Evolutionary conservation across 2,113 vertebrate species (phyloP).

Genomic region (Mobula hypostoma): DNA sequence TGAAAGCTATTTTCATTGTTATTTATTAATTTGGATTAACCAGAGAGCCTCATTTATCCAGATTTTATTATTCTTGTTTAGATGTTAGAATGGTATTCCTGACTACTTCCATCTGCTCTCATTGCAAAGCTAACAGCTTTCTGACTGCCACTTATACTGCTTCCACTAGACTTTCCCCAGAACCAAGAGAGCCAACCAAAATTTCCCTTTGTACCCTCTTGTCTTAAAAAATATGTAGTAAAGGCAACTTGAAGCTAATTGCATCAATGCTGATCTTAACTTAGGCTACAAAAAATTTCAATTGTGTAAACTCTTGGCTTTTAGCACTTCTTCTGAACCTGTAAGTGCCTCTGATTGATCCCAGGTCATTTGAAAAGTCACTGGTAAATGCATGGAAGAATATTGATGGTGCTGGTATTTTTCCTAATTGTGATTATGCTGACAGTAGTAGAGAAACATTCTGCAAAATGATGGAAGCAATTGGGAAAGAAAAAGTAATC

Average conservation of each 20-base stretch:
- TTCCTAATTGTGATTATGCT: not conserved
- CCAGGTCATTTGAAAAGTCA: not conserved
- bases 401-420: not conserved
- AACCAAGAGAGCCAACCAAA: not conserved
- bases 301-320: too few species aligned
- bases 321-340: too few species aligned
- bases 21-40: not conserved
- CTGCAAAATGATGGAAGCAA: not conserved
- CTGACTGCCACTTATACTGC: not conserved
- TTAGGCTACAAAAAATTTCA: too few species aligned
- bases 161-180: not conserved
- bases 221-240: not conserved
- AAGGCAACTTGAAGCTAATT: not conserved
- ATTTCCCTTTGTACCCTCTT: not conserved
- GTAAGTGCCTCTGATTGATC: not conserved
- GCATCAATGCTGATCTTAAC: not conserved
- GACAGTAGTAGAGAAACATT: not conserved
- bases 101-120: not conserved
- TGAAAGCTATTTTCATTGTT: not conserved
- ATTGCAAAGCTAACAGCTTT: not conserved
- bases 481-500: not conserved
- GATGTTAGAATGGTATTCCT: too few species aligned
- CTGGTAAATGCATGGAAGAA: not conserved
- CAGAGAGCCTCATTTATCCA: too few species aligned
- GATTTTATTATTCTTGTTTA: too few species aligned